Base-by-base conservation (phyloP, 2,888 invertebrate species). In the Mongoloraphidia duomilia region DNA sequence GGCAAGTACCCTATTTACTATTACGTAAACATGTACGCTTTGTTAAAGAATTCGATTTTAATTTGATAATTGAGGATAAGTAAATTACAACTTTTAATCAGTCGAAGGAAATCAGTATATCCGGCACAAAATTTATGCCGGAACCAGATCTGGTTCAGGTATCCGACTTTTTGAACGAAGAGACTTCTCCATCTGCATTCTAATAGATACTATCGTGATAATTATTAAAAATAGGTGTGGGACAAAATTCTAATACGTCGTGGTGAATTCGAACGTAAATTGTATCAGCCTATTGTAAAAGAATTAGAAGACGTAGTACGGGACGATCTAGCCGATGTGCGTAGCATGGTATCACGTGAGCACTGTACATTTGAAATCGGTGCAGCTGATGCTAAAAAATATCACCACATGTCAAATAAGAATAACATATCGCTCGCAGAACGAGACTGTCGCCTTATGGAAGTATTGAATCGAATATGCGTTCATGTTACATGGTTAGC, bases 401-500 rank as follows among this genome's bases (percentile, higher is more conserved):
- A 72, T 57, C 80, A 81, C 61, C 80, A 80, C 55, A 75, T 79
- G 74, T 65, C 68, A n/a, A 64, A 67, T 50, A 72, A 75, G 55
- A 73, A 75, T 57, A 67, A 73, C 40, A 66, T 65, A 45, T 79
- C 80, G 0, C 63, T 77, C 51, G 74, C 76, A n/a, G 78, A 80
- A 56, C 77, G 75, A 61, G 82, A 81, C 59, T 70, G 79, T 33
- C 66, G 76, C 52, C 63, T 79, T 48, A 75, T 74, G 55, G 81
- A 82, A 62, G 71, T 72, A 8, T 60, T 82, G 13, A 63, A 78
- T 42, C 68, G 74, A 49, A 67, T 80, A 62, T 68, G 76, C 44
- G 72, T 75, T 41, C 73, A 78, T 58, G 74, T 81, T 43, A 73
- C 79, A 36, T 82, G 80, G 80, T 68, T 80, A 53, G 77, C 79